These are phyloP conservation scores for Ephestia elutella DNA, from an alignment of 1,140 invertebrate species.

Conservation along the genomic window DNA sequence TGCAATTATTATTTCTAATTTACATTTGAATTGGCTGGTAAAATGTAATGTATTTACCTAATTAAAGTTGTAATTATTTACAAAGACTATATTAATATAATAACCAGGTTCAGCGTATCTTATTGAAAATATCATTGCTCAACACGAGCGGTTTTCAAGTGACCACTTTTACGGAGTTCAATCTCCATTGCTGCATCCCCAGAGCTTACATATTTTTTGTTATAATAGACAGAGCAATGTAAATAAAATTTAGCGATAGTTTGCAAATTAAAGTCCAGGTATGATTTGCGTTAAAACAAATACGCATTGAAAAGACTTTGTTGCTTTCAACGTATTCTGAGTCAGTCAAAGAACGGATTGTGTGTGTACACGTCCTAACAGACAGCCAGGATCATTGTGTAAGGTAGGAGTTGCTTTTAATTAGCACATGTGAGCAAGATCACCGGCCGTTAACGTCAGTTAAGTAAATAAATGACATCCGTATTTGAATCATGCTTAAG, in stretches of 20 bases:
- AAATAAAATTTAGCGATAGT: background rate
- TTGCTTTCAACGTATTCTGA: conserved; percentile 49
- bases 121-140: background rate
- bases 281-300: conserved; percentile 46
- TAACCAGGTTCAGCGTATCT: background rate
- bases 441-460: conserved; percentile 49
- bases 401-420: conserved; percentile 52
- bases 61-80: too few relatives aligned
- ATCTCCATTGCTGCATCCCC: background rate
- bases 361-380: conserved; percentile 29
- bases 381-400: conserved; percentile 63
- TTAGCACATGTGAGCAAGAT: conserved; percentile 60
- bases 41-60: too few relatives aligned
- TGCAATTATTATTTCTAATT: too few relatives aligned
- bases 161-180: background rate
- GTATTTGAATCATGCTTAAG: conserved; percentile 1
- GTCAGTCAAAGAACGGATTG: conserved; percentile 54
- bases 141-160: background rate
- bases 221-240: conserved; percentile 23
- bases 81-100: background rate
- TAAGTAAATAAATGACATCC: conserved; percentile 54
- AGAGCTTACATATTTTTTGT: background rate
- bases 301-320: conserved; percentile 52
- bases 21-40: too few relatives aligned
- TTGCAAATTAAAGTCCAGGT: conserved; percentile 8